Evolutionary conservation across 2,113 vertebrate species (phyloP).

Genomic region (Salvelinus fontinalis): DNA sequence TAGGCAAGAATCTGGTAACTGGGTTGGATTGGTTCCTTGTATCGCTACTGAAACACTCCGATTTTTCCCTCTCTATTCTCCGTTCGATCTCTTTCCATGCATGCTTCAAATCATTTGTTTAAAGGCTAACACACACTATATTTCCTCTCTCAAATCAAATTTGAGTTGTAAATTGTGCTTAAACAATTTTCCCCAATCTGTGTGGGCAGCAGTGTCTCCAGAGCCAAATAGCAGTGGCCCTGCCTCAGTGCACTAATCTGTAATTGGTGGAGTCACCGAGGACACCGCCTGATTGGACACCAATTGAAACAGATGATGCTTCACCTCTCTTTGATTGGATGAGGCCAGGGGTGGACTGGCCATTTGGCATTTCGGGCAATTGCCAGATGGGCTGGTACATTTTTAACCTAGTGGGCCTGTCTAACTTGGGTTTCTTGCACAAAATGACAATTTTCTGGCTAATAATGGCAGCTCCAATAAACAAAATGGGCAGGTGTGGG

Average conservation of each 20-base stretch:
- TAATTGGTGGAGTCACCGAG: constrained; percentile 6
- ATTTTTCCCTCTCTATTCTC: too few species aligned
- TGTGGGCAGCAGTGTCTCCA: background rate
- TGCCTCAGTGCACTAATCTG: constrained; percentile 16
- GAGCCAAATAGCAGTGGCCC: constrained; percentile 2
- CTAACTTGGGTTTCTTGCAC: too few species aligned
- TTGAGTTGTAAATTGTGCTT: background rate
- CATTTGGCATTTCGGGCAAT: too few species aligned
- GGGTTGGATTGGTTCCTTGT: too few species aligned
- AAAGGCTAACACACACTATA: background rate
- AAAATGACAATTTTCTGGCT: too few species aligned
- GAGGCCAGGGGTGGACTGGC: background rate
- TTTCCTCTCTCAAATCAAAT: background rate
- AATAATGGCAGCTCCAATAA: too few species aligned
- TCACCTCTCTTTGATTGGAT: constrained; percentile 11
- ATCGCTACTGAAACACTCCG: too few species aligned
- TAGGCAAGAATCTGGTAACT: too few species aligned
- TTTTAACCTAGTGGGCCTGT: too few species aligned
- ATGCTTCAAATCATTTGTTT: background rate
- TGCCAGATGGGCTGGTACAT: too few species aligned
- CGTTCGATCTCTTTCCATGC: background rate
- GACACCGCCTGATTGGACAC: constrained; percentile 15
- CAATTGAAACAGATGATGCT: constrained; percentile 8
- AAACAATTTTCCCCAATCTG: background rate
- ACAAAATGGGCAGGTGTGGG: too few species aligned